Base-by-base conservation (phyloP, 2,113 vertebrate genomes). In the Tonatia bakeri region DNA sequence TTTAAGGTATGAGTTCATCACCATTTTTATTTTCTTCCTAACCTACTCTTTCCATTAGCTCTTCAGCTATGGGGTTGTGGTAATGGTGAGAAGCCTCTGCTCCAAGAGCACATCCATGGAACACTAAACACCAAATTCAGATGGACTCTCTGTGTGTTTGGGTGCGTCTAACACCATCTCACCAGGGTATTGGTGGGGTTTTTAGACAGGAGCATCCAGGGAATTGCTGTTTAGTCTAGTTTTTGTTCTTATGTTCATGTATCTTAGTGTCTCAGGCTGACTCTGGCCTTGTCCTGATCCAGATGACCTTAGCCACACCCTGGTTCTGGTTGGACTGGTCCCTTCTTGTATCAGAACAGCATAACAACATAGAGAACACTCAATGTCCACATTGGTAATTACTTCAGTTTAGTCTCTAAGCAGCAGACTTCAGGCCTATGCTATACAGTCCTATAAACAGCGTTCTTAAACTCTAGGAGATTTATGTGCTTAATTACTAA, bases 401-500 rank as follows among this genome's bases (percentile, higher is more conserved):
- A 75, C 12, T 90, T 17, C 43, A 36, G 15, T 61, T 36, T 47
- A 75, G 64, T 87, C 16, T 77, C 70, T 83, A 52, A 33, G 11
- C 56, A 7, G 59, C 19, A 91, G 77, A 50, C 31, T 87, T 94
- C 79, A 56, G 73, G 28, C 43, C 88, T 72, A n/a, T 61, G 36
- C 81, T 33, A 24, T 77, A 81, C 4, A 73, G 33, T 13, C 11
- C 75, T 93, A 50, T 43, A 43, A 87, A 93, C 64, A 56, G 9
- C 26, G 10, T 76, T 56, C 36, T 92, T 75, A 80, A 50, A 69
- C 83, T 73, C 50, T 14, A 56, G 38, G 65, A 9, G 38, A 70
- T 80, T 93, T 76, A 40, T 81, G 28, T 52, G 61, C 83, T 91
- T 93, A 93, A 76, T 77, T 91, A 47, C 81, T 84, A 43, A 64